Evolutionary conservation across 2,888 invertebrate genomes (phyloP).

Genomic region (Blastobasis lacticolella): DNA sequence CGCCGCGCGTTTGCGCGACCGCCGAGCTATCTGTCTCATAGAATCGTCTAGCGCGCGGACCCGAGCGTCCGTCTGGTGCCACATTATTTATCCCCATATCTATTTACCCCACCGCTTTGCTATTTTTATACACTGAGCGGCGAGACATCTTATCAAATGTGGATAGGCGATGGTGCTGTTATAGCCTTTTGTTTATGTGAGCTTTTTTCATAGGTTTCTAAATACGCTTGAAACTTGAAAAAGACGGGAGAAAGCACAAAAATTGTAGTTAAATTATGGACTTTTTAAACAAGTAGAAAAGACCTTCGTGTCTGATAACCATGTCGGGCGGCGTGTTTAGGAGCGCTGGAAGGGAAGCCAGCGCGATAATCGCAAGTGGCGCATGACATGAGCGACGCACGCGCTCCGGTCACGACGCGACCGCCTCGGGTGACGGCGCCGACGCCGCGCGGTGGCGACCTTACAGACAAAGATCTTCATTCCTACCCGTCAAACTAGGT

Average conservation of each 20-base stretch:
- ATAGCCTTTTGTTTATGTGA: no score
- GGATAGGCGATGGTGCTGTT: no score
- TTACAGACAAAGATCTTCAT: conserved; percentile 42
- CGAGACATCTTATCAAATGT: no score
- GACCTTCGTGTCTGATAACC: no score
- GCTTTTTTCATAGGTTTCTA: no score
- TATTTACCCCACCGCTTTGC: not conserved
- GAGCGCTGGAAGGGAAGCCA: conserved; percentile 31
- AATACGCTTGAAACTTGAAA: no score
- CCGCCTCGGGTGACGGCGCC: conserved; percentile 44
- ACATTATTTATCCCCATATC: not conserved
- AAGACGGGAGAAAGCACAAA: no score
- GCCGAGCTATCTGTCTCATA: not conserved
- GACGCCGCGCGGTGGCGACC: conserved; percentile 23
- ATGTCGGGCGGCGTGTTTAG: no score
- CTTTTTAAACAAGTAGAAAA: no score
- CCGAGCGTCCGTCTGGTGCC: not conserved
- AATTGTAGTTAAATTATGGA: not conserved
- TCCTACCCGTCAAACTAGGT: conserved; percentile 38
- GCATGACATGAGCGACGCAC: conserved; percentile 59
- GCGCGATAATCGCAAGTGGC: conserved; percentile 65
- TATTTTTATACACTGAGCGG: not conserved
- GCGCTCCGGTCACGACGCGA: conserved; percentile 57
- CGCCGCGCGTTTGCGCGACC: conserved; percentile 8
- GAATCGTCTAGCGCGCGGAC: not conserved